Conservation (phyloP, 2,797 vertebrate species). For the Rhinogobio ventralis region DNA sequence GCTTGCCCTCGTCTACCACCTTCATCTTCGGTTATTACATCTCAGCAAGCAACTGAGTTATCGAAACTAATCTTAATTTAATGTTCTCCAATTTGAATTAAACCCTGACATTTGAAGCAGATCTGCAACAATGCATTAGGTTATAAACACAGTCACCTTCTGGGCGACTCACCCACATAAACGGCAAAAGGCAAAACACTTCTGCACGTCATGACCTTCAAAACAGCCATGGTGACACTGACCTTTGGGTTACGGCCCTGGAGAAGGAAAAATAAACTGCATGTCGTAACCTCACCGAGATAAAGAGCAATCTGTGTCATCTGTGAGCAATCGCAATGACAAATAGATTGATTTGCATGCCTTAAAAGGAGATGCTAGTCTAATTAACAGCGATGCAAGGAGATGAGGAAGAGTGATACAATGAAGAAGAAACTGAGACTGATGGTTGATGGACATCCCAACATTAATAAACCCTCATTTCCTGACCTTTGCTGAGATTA, state of each 20-base stretch:
- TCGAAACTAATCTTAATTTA: slow-evolving; percentile 36
- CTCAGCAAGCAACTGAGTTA: slow-evolving; percentile 7
- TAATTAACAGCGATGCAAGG: slow-evolving; percentile 47
- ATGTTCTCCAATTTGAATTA: slow-evolving; percentile 57
- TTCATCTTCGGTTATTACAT: slow-evolving; percentile 22
- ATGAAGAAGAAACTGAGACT: slow-evolving; percentile 7
- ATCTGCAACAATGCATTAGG: slow-evolving; percentile 60
- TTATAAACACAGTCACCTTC: slow-evolving; percentile 57
- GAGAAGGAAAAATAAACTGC: slow-evolving; percentile 40
- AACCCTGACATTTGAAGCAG: slow-evolving; percentile 64
- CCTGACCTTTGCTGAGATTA: slow-evolving; percentile 69
- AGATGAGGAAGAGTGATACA: slow-evolving; percentile 28
- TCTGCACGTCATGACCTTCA: slow-evolving; percentile 33
- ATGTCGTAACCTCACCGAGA: slow-evolving; percentile 25
- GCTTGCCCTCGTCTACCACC: not conserved
- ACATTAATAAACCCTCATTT: slow-evolving; percentile 45
- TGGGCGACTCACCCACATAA: slow-evolving; percentile 27
- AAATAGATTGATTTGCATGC: slow-evolving; percentile 34
- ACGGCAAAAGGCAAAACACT: slow-evolving; percentile 32
- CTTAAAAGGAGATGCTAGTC: slow-evolving; percentile 36
- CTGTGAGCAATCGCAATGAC: slow-evolving; percentile 49
- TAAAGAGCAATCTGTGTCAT: slow-evolving; percentile 46
- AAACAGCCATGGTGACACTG: slow-evolving; percentile 47
- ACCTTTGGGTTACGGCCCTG: slow-evolving; percentile 63
- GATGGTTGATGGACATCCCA: slow-evolving; percentile 20